Base-by-base conservation (phyloP, 2,888 invertebrate species). In the Diarsia mendica region DNA sequence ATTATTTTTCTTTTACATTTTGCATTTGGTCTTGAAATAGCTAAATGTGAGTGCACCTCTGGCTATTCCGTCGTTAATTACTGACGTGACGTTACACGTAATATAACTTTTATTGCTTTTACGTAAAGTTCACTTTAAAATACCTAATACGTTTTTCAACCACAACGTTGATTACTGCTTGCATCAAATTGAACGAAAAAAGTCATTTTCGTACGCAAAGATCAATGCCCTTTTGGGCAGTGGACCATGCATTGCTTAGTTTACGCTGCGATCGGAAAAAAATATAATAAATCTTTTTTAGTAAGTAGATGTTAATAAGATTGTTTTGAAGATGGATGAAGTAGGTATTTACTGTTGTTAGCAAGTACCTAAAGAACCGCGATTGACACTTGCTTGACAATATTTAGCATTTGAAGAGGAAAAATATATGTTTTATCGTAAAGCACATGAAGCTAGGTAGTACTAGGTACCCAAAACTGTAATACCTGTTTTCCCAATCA, bases 161-260 rank as follows among this genome's bases (percentile, higher is more conserved):
- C 2, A n/a, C 28, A n/a, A 0, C 15, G 8, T 5, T n/a, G 10
- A 4, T 44, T 49, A 39, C n/a, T 46, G 20, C 2, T 5, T 13
- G 8, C n/a, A 44, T 18, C 8, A 23, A n/a, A 6, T n/a, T 44
- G n/a, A 3, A 55, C 28, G 3, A 44, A 77, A 20, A 77, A 49
- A 13, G 15, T 20, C 9, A 65, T 46, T 77, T 46, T 5, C 51
- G 13, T 51, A 46, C n/a, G 23, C 15, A 33, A 51, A 70, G 70
- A 23, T 13, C 46, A 71, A 28, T 71, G 70, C 53, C 58, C n/a
- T 70, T 8, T 33, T 11, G 51, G 3, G 39, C 70, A 70, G 49
- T 53, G 46, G 51, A 77, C 78, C 78, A 71, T 78, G 23, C 64
- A 55, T 58, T 46, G 33, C 23, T 58, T 46, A 64, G 1, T 20